Percentiles rank a stretch among this genome's conserved stretches.
Conservation (phyloP, 2,888 invertebrate genomes). For the Tholera decimalis region DNA sequence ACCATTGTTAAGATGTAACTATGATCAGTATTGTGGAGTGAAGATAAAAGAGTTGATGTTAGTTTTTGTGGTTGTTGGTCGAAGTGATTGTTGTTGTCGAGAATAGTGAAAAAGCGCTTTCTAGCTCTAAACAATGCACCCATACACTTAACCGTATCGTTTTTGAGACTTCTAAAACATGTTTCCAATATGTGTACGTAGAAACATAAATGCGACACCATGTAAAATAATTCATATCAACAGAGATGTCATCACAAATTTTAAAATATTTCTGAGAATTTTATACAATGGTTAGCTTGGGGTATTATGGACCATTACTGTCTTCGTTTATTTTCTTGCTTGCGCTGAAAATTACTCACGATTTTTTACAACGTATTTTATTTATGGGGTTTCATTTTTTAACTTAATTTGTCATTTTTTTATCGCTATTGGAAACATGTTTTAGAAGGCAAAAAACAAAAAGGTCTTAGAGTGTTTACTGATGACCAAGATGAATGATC, state of each 20-base stretch:
- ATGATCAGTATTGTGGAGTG: slow-evolving; percentile 87
- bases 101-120: slow-evolving; percentile 80
- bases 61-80: slow-evolving; percentile 84
- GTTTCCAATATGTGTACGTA: not conserved
- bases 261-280: slow-evolving; percentile 1
- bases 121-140: slow-evolving; percentile 82
- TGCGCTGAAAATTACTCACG: slow-evolving; percentile 1
- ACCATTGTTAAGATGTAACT: slow-evolving; percentile 89
- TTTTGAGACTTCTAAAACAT: slow-evolving; percentile 55
- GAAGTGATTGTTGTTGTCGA: slow-evolving; percentile 80
- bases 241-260: not conserved
- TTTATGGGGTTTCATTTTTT: not conserved
- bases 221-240: slow-evolving; percentile 31
- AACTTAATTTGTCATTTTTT: not conserved
- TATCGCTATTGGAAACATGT: slow-evolving; percentile 37
- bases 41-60: slow-evolving; percentile 79
- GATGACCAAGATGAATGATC: slow-evolving; percentile 77
- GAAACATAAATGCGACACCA: not conserved
- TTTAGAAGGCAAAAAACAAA: slow-evolving; percentile 63
- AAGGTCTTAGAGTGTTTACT: slow-evolving; percentile 87
- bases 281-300: too few species aligned
- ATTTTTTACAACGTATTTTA: slow-evolving; percentile 21
- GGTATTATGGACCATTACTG: not conserved
- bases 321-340: slow-evolving; percentile 2
- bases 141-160: slow-evolving; percentile 60